Base-by-base conservation (phyloP, 35 echinoderm and acorn worm species). In the Holothuria glaberrima region DNA sequence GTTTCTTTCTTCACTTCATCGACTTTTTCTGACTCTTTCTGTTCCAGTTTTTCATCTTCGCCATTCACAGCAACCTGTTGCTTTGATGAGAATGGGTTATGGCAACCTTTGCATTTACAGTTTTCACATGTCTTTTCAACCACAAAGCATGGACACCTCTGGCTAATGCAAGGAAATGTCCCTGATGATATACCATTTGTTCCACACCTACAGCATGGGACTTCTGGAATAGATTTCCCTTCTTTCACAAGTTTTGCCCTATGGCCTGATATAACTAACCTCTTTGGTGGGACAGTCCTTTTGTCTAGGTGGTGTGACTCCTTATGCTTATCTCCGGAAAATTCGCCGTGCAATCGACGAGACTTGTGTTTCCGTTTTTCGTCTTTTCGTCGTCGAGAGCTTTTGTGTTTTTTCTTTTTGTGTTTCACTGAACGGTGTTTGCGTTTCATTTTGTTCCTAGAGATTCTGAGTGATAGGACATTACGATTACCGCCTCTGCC, bases 81-180 rank as follows among this genome's bases (percentile, higher is more conserved):
- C 38, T 59, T 28, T 14, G 7, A 41, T 4, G 41, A 46, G 35
- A 92, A 59, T 16, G 97, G 97, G 68, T 99, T 99, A 22, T 88
- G 68, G 36, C 97, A 99, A 13, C 97, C 91, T 69, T 59, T 99
- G 70, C 97, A 99, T 26, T 86, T 83, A 63, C 97, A 99, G 48
- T 84, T 91, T 0, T 13, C 41, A 89, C 97, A 99, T 3, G 68
- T 62, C 65, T 92, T 93, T 30, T 91, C 91, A 22, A 63, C 33
- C 66, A 95, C 85, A 69, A 87, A 94, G 72, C 97, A 99, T 17
- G 97, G 93, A 71, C 97, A 99, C 48, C 97, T 78, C 21, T 88
- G 82, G 3, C 93, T 91, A 30, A 83, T 57, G 68, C 97, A 99
- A 1, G 93, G 92, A 58, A 82, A 82, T 36, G 88, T 89, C 13